phyloP scores from a whole-genome alignment of 35 echinoderm and acorn worm genomes.

The Patiria miniata region DNA sequence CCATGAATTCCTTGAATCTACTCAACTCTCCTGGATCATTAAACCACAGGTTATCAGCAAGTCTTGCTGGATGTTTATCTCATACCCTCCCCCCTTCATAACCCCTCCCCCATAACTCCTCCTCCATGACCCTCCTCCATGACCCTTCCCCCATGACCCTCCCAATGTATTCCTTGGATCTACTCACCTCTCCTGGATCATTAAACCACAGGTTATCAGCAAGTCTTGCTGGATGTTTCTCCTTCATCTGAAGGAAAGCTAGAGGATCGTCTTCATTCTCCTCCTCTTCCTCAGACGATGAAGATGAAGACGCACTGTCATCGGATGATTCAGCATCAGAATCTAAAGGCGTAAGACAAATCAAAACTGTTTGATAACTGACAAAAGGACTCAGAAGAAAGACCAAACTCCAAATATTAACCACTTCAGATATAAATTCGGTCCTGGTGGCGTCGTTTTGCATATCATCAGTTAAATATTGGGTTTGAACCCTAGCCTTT shows the following conservation, averaged over 20 bases:
- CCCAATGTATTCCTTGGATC: background rate
- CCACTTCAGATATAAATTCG: too few relatives aligned
- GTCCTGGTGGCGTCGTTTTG: too few relatives aligned
- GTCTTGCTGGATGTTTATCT: slow-evolving; percentile 61
- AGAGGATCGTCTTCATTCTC: slow-evolving; percentile 34
- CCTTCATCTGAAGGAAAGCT: background rate
- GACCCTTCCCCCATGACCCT: too few relatives aligned
- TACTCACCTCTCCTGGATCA: slow-evolving; percentile 79
- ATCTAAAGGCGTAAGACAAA: background rate
- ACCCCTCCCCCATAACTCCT: too few relatives aligned
- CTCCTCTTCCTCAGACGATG: slow-evolving; percentile 20
- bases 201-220: slow-evolving; percentile 94
- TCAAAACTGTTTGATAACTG: too few relatives aligned
- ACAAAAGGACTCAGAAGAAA: too few relatives aligned
- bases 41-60: slow-evolving; percentile 90
- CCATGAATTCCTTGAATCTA: background rate
- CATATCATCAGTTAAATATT: too few relatives aligned
- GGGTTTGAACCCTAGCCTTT: too few relatives aligned
- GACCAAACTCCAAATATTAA: too few relatives aligned
- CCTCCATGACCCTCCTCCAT: background rate
- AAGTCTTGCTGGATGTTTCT: slow-evolving; percentile 72
- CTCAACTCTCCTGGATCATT: slow-evolving; percentile 88
- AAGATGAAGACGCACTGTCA: background rate
- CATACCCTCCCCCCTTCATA: too few relatives aligned
- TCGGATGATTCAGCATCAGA: background rate